Evolutionary conservation across 1,140 invertebrate genomes (phyloP).

Genomic region (Brachionus manjavacas): DNA sequence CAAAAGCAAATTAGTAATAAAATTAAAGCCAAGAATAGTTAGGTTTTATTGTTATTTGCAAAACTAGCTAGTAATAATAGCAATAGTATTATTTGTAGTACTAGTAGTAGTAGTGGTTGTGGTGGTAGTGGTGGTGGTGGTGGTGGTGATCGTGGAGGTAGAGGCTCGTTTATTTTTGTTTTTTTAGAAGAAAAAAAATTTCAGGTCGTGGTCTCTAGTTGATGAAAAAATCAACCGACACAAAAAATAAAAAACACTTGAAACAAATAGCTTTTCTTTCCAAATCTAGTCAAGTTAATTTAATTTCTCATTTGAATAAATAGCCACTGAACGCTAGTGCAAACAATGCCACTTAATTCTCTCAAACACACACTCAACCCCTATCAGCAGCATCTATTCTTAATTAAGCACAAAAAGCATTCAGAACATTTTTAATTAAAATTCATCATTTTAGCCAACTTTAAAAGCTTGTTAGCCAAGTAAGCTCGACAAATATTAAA

Average conservation of each 20-base stretch:
- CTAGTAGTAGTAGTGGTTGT: neutral
- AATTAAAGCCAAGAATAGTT: slow-evolving; percentile 17
- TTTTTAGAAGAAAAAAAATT: neutral
- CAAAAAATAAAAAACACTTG: slow-evolving; percentile 6
- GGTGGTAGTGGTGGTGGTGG: neutral
- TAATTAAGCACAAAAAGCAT: neutral
- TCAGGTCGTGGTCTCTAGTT: neutral
- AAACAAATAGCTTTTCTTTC: neutral
- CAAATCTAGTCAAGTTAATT: neutral
- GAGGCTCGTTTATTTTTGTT: neutral
- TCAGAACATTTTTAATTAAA: neutral
- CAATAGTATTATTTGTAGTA: neutral
- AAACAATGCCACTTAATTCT: neutral
- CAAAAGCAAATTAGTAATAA: neutral
- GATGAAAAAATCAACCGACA: neutral
- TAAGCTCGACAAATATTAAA: neutral
- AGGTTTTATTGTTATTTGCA: neutral
- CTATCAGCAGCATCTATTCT: neutral
- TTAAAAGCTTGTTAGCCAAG: too few relatives aligned
- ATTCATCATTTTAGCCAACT: neutral
- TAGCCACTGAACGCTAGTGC: neutral
- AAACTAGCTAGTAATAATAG: neutral
- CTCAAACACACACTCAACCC: neutral
- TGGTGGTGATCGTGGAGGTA: neutral
- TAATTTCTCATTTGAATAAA: neutral